Base-by-base conservation (phyloP, 2,888 invertebrate genomes). In the Thalpophila matura region DNA sequence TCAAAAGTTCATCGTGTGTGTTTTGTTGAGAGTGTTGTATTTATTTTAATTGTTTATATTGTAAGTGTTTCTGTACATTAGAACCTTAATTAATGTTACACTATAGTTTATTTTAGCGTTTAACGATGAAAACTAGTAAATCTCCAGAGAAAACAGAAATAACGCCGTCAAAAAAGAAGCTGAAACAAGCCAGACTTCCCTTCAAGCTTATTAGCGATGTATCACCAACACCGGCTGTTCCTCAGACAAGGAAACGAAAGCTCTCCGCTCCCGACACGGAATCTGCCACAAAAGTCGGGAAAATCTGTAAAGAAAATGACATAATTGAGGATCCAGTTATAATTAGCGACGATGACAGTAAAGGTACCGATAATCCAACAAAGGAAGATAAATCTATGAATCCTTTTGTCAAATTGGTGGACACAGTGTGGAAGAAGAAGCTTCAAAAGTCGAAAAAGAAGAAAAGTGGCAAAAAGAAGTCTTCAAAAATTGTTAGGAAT, bases 101-200 rank as follows among this genome's bases (percentile, higher is more conserved):
- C 66, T 46, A 61, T 57, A 60, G 63, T 66, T 43, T 60, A 58
- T 38, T 66, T 59, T 64, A 61, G 46, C 54, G 18, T 40, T 63
- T 63, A 73, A 91, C 76, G 55, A 94, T 94, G 94, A 94, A 94
- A 87, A 89, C 91, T 62, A 89, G 81, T 46, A 92, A 91, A 74
- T 88, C 91, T 14, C 89, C 91, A 10, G 90, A 89, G 58, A 87
- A 84, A 69, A 84, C 83, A 50, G 91, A 91, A 75, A 83, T 91
- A 74, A 94, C 93, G 40, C 94, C 95, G 31, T 92, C 94, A 10
- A 94, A 93, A 83, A 96, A 96, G 83, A 96, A 96, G 81, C 86
- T 96, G 54, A 95, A 95, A 72, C 96, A 96, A 86, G 96, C 96
- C 70, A 94, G 96, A 74, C 91, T 96, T 70, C 96, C 96, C 70